Evolutionary conservation across 2,888 invertebrate genomes (phyloP), one percentile per base, ranked within the genome.

Genomic region (Pterostichus madidus): DNA sequence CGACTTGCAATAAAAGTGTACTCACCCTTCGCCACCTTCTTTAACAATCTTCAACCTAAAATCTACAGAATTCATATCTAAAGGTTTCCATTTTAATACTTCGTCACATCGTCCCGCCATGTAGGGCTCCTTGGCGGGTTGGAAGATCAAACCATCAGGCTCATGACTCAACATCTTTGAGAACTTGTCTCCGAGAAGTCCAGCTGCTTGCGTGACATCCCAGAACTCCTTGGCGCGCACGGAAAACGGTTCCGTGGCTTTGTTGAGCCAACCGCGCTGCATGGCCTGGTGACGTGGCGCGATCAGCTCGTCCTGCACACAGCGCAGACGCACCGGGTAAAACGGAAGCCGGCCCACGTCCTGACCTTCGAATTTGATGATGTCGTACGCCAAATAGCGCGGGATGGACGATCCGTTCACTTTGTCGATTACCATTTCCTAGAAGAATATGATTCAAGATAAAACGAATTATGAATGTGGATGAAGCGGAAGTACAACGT

Each of bases 31-130:
- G 5, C 96, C 95, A 11, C 91, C 91, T 88, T 95, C 94, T 1
- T 91, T 93, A 0, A 93, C 92, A 80, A 99, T 96, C 90, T 96
- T 95, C 83, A 99, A 91, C 87, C 93, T 94, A 89, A 99, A 99
- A 90, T 99, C 99, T 0, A 99, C 95, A 4, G 99, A 98, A 91
- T 99, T 99, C 90, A 97, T 93, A 83, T 95, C 93, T 2, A 94
- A 91, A 0, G 99, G 99, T 88, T 99, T 99, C 99, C 99, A 99
- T 90, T 99, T 99, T 13, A 99, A 91, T 0, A 99, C 97, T 61
- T 94, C 93, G 46, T 92, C 91, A 87, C 97, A 98, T 5, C 94
- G 92, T 0, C 99, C 99, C 6, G 96, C 91, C 11, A 92, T 91
- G 88, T 99, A 99, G 0, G 95, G 94, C 89, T 96, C 96, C 84